phyloP scores from a whole-genome alignment of 64 coral and sea anemone genomes.

The Acropora tenuis region DNA sequence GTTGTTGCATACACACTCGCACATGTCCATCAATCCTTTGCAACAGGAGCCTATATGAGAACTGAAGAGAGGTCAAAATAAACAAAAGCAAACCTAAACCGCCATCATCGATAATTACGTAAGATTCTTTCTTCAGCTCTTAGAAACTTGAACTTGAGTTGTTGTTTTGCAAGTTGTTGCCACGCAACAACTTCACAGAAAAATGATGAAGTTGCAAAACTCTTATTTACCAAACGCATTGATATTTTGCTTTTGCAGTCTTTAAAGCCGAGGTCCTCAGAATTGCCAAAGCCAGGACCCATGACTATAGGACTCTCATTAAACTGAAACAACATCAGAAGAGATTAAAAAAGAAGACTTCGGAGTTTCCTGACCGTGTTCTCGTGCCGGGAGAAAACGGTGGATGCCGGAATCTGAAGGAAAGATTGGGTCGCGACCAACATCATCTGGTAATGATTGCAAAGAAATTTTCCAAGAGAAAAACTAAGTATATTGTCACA shows the following conservation, averaged over 20 bases:
- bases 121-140: neutral
- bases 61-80: too few species aligned
- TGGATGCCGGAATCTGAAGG: neutral
- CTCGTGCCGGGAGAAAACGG: neutral
- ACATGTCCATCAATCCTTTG: too few species aligned
- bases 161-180: neutral
- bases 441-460: slow-evolving; percentile 11
- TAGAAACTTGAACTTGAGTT: too few species aligned
- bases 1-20: too few species aligned
- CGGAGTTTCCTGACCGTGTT: neutral
- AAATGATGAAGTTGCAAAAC: neutral
- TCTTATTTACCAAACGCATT: neutral
- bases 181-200: slow-evolving; percentile 8
- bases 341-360: neutral
- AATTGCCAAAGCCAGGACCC: neutral
- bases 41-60: too few species aligned
- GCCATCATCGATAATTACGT: neutral
- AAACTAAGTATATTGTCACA: slow-evolving; percentile 19
- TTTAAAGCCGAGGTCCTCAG: neutral
- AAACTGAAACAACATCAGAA: neutral
- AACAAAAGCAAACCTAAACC: neutral
- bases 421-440: neutral
- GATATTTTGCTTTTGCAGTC: neutral
- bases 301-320: neutral
- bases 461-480: neutral